phyloP scores from a whole-genome alignment of 1,140 invertebrate genomes.

The Camponotus vicinus region DNA sequence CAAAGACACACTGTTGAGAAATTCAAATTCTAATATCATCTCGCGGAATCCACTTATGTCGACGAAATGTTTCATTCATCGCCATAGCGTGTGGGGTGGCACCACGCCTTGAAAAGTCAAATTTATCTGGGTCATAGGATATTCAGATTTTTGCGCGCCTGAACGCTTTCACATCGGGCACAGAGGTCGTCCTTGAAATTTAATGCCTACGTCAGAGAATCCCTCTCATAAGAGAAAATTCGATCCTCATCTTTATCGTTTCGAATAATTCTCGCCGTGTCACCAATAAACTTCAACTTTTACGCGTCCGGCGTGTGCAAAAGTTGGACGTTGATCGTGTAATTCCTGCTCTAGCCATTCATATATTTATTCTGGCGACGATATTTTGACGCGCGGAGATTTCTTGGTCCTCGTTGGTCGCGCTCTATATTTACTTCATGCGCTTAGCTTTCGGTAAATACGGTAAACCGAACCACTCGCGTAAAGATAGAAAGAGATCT shows the following conservation, averaged over 20 bases:
- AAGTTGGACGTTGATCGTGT: conserved; percentile 16
- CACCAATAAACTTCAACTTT: conserved; percentile 32
- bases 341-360: not conserved
- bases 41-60: conserved; percentile 45
- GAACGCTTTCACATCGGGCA: not conserved
- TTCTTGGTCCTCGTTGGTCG: not conserved
- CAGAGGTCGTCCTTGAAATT: conserved; percentile 6
- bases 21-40: conserved; percentile 69
- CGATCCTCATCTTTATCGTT: not conserved
- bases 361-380: conserved; percentile 34
- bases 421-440: conserved; percentile 23
- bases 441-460: conserved; percentile 53
- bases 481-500: conserved; percentile 14
- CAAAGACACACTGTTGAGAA: conserved; percentile 50
- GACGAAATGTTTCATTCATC: conserved; percentile 72
- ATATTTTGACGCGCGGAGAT: conserved; percentile 27
- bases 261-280: not conserved
- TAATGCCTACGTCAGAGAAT: not conserved
- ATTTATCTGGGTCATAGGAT: conserved; percentile 55
- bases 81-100: not conserved
- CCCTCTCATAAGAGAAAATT: not conserved
- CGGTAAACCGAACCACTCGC: conserved; percentile 25
- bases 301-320: not conserved
- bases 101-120: conserved; percentile 39
- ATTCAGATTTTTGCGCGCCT: conserved; percentile 34